Percentiles rank a stretch among this genome's conserved stretches.
Conservation (phyloP, 2,888 invertebrate species). For the Tortricodes alternella region DNA sequence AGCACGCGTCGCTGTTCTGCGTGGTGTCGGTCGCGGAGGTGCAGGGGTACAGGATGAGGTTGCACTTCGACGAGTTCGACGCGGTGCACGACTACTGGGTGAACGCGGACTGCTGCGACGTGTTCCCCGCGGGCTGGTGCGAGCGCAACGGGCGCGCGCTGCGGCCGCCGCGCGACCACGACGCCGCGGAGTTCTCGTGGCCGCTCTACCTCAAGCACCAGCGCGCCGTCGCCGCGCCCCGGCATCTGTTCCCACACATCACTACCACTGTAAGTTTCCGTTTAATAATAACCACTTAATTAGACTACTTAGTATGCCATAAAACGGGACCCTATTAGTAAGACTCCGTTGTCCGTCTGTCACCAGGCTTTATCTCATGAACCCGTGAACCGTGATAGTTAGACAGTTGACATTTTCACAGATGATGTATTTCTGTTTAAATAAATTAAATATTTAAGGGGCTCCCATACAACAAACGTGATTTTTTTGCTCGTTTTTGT, state of each 20-base stretch:
- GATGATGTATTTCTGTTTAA: too few species aligned
- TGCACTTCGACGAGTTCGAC: conserved; percentile 96
- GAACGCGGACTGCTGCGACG: conserved; percentile 94
- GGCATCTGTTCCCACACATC: conserved; percentile 88
- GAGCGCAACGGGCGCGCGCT: conserved; percentile 90
- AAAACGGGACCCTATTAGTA: too few species aligned
- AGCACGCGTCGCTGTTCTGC: conserved; percentile 94
- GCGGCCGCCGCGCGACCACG: conserved; percentile 89
- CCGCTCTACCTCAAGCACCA: conserved; percentile 89
- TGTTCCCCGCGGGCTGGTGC: conserved; percentile 97
- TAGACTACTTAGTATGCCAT: too few species aligned
- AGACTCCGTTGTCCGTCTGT: too few species aligned
- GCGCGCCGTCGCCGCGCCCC: conserved; percentile 89
- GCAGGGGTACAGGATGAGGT: conserved; percentile 90
- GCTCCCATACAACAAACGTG: too few species aligned
- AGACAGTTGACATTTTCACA: too few species aligned
- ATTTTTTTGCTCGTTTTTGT: too few species aligned
- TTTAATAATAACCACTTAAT: too few species aligned
- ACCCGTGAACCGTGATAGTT: too few species aligned
- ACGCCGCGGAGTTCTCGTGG: conserved; percentile 89
- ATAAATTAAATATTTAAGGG: too few species aligned
- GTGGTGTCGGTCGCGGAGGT: conserved; percentile 93
- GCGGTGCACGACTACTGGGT: conserved; percentile 96
- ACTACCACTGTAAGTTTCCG: conserved; percentile 82
- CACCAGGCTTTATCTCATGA: too few species aligned